Evolutionary conservation across 2,113 vertebrate genomes (phyloP), one percentile per base, ranked within the genome.

Genomic region (Tiliqua scincoides): DNA sequence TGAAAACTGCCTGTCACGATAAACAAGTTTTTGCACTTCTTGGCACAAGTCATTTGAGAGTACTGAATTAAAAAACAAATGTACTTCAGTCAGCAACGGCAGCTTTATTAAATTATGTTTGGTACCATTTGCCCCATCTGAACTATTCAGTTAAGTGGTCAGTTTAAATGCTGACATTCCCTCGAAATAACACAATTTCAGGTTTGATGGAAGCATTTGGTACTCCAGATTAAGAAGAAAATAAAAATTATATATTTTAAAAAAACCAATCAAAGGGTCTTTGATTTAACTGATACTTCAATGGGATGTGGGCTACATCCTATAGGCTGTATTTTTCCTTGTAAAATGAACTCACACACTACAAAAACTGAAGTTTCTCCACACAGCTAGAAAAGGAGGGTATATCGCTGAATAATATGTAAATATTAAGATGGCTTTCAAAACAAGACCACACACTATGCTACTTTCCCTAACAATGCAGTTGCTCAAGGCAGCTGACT

Each of bases 361-460:
- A 83, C 8, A 78, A 30, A 84, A 89, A 87, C 3, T 17, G 35
- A 85, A 92, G 52, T 48, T 48, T 18, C 1, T 40, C 6, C 57
- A 72, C 54, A 68, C 1, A 87, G 85, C n/a, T 61, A 27, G 59
- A 1, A 12, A 65, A 25, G 62, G 2, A 86, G 37, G 1, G n/a
- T 7, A 20, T 52, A 65, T 62, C 18, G 82, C 76, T 27, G 9
- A 61, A 61, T 73, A 48, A 35, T 63, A 10, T 75, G 15, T 86
- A 7, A 75, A 3, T 3, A 14, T 79, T 54, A 54, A 54, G 30
- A 1, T 32, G 1, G 11, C 35, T 65, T 89, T 0, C 82, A 89
- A 90, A 63, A n/a, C 10, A 85, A 67, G 85, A 21, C 15, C 68
- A 63, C 84, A 12, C 68, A 59, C 48, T 70, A 35, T 52, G 65